Conservation (phyloP, 2,888 invertebrate genomes). For the Philhelius pedissequus region DNA sequence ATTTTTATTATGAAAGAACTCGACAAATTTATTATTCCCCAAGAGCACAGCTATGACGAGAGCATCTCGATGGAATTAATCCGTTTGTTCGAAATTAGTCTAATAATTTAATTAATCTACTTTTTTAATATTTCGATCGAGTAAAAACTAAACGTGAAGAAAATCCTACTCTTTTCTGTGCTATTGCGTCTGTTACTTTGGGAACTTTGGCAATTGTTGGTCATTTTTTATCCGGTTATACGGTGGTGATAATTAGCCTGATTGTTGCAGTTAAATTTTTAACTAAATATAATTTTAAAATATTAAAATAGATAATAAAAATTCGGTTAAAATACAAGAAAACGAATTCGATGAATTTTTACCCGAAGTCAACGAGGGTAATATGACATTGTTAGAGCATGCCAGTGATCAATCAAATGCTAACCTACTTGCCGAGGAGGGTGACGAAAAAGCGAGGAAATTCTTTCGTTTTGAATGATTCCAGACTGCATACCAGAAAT, state of each 20-base stretch:
- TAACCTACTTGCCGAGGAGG: slow-evolving; percentile 71
- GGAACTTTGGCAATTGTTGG: slow-evolving; percentile 74
- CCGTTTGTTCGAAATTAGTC: too few species aligned
- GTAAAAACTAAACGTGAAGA: slow-evolving; percentile 71
- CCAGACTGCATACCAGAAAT: slow-evolving; percentile 78
- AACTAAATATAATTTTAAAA: slow-evolving; percentile 75
- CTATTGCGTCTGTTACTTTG: slow-evolving; percentile 71
- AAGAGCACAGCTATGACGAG: too few species aligned
- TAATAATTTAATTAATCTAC: too few species aligned
- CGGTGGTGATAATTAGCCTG: slow-evolving; percentile 73
- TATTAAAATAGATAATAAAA: slow-evolving; percentile 73
- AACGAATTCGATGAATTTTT: slow-evolving; percentile 76
- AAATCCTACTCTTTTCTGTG: slow-evolving; percentile 74
- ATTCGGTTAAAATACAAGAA: slow-evolving; percentile 72
- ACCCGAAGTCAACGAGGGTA: slow-evolving; percentile 76
- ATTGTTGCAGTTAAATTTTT: slow-evolving; percentile 74
- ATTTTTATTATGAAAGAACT: too few species aligned
- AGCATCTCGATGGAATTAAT: too few species aligned
- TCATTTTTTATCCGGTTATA: slow-evolving; percentile 75
- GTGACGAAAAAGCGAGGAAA: slow-evolving; percentile 77
- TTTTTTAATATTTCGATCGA: too few species aligned
- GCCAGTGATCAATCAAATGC: slow-evolving; percentile 76
- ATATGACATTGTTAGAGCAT: slow-evolving; percentile 75
- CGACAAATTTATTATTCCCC: too few species aligned
- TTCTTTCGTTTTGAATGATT: slow-evolving; percentile 77